Base-by-base conservation (phyloP, 1,140 invertebrate species). In the Drosophila bocki region DNA sequence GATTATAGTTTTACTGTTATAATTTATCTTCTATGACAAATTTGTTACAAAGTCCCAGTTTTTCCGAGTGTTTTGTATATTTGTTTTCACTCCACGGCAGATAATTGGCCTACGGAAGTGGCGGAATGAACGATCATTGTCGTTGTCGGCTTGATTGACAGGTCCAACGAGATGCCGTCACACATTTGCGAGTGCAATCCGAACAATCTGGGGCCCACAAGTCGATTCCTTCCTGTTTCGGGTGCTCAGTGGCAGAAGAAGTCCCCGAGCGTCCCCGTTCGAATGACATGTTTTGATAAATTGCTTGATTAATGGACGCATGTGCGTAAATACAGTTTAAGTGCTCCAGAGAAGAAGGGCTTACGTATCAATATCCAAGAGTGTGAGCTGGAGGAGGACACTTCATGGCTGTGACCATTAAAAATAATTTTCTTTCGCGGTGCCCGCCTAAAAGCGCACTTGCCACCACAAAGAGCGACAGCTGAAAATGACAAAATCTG, bases 261-360 rank as follows among this genome's bases (percentile, higher is more conserved):
- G 60, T 80, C 37, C 56, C 44, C 53, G 53, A 62, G 47, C 60
- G 61, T 41, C 17, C 41, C 12, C 29, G 15, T 26, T 29, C 51
- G 51, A 57, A 75, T 90, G 84, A 90, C 84, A 90, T 88, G 85
- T 85, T 60, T 84, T 88, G 85, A 88, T 88, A 88, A 90, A 88
- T 88, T 84, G 75, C 83, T 90, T 90, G 84, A 88, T 88, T 88
- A 88, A 88, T 90, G 85, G 84, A 78, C 74, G 69, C 74, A 79
- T 80, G 74, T 90, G 85, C 65, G 78, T 84, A 88, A 88, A 84
- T 78, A 90, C 78, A 54, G 62, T 84, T 90, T 80, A 90, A 88
- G 84, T 79, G 79, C 85, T 81, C 41, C 58, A 29, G 60, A 53
- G 58, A 59, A 61, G 51, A 77, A 78, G 57, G 63, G 63, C 59